Base-by-base conservation (phyloP, 2,113 vertebrate species). In the Euleptes europaea region DNA sequence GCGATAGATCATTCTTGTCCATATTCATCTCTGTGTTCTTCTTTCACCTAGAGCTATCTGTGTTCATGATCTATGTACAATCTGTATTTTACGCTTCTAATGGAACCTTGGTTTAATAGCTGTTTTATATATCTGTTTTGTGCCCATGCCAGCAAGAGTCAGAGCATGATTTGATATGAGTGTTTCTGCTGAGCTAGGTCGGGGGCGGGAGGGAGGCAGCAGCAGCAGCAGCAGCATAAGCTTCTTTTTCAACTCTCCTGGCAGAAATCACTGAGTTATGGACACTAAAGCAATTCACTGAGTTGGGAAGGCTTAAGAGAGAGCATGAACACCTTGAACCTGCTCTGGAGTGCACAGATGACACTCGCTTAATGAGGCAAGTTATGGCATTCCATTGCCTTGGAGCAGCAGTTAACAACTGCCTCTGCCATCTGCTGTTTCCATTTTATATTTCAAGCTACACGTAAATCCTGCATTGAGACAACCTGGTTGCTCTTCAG, bases 251-350 rank as follows among this genome's bases (percentile, higher is more conserved):
- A n/a, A 63, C 4, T 3, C 35, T 44, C 10, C 31, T 19, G n/a
- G 44, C 57, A 78, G 31, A 60, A 83, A 44, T 78, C 90, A 87
- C 47, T 35, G 70, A 90, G 33, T 78, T 72, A 33, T 72, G 63
- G 49, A 54, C 57, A 66, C 49, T 83, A 78, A 90, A 92, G 17
- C 9, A 19, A 5, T 84, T 72, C 54, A 17, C 42, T 84, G 47
- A 0, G 2, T 73, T 92, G 67, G n/a, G 84, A 54, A 89, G 80
- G 74, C 71, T 91, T 63, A 63, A 84, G 26, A 90, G 80, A 35
- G 83, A 4, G 17, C 0, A 0, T 2, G 10, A 90, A 77, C 44
- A 87, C 35, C 76, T 90, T 91, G 80, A 91, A 28, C 38, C 38
- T 21, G 26, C 83, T 91, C 75, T 63, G 87, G 78, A 73, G 38